phyloP scores from a whole-genome alignment of 2,113 vertebrate genomes.

The Gopherus flavomarginatus region DNA sequence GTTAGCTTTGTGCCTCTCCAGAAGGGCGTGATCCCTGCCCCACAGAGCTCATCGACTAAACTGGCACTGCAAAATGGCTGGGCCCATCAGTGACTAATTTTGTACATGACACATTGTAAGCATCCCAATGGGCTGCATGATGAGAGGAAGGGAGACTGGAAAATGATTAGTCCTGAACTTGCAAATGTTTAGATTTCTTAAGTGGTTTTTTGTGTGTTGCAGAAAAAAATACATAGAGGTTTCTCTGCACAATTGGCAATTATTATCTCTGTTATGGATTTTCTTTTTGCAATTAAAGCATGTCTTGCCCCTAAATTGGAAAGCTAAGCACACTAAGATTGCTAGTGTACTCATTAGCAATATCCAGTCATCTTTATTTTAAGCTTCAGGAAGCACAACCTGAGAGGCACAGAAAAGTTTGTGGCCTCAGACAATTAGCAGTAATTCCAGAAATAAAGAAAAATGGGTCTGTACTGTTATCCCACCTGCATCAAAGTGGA shows the following conservation, averaged over 20 bases:
- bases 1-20: slow-evolving; percentile 1
- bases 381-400: background rate
- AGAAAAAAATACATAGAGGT: background rate
- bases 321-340: background rate
- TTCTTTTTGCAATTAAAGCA: accelerated
- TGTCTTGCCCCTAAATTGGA: background rate
- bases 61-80: background rate
- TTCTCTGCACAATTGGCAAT: background rate
- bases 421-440: background rate
- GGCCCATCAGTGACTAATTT: background rate
- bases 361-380: background rate
- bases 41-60: background rate
- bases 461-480: background rate
- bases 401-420: background rate
- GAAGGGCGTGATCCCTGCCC: background rate
- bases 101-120: background rate
- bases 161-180: background rate
- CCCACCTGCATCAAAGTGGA: background rate
- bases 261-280: background rate
- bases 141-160: background rate
- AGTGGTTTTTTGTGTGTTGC: background rate
- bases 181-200: background rate
- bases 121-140: background rate
- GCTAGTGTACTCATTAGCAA: background rate
- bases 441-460: background rate